Percentiles rank a stretch among this genome's conserved stretches.
These are phyloP conservation scores for Xenentodon cancila DNA, from an alignment of 2,797 vertebrate species.

Conservation along the genomic window DNA sequence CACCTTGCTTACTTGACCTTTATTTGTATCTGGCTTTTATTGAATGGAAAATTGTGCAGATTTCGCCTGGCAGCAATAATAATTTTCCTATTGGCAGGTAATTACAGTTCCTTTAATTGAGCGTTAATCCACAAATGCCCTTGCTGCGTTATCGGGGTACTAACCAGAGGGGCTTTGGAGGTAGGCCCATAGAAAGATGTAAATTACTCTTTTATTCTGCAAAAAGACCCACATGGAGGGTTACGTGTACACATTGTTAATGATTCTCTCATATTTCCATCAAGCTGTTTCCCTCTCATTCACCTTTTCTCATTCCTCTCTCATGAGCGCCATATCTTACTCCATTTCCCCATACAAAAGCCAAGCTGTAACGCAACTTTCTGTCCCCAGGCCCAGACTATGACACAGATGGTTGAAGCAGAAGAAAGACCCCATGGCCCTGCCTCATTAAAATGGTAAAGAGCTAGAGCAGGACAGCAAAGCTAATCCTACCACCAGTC, in stretches of 20 bases:
- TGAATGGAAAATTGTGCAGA: slow-evolving; percentile 48
- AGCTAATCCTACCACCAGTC: slow-evolving; percentile 69
- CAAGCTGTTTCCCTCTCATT: slow-evolving; percentile 30
- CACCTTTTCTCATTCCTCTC: slow-evolving; percentile 40
- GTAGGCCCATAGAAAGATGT: slow-evolving; percentile 65
- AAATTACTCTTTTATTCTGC: slow-evolving; percentile 77
- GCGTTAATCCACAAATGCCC: slow-evolving; percentile 73
- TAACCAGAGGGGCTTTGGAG: slow-evolving; percentile 66
- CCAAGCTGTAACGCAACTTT: slow-evolving; percentile 50
- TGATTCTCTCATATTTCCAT: slow-evolving; percentile 46
- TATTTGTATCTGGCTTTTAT: slow-evolving; percentile 28
- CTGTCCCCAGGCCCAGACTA: slow-evolving; percentile 67
- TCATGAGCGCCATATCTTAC: slow-evolving; percentile 65
- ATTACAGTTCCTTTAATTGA: slow-evolving; percentile 75
- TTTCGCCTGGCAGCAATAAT: slow-evolving; percentile 56
- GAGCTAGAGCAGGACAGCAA: slow-evolving; percentile 67
- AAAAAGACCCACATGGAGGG: slow-evolving; percentile 36
- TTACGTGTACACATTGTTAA: slow-evolving; percentile 25
- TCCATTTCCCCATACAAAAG: slow-evolving; percentile 62
- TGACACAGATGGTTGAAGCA: slow-evolving; percentile 75
- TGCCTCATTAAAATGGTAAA: slow-evolving; percentile 82
- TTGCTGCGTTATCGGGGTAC: slow-evolving; percentile 68
- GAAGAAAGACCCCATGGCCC: slow-evolving; percentile 69
- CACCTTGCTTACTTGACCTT: slow-evolving; percentile 43
- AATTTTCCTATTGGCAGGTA: slow-evolving; percentile 75